phyloP scores from a whole-genome alignment of 2,113 vertebrate genomes.

The Siniperca knerii region DNA sequence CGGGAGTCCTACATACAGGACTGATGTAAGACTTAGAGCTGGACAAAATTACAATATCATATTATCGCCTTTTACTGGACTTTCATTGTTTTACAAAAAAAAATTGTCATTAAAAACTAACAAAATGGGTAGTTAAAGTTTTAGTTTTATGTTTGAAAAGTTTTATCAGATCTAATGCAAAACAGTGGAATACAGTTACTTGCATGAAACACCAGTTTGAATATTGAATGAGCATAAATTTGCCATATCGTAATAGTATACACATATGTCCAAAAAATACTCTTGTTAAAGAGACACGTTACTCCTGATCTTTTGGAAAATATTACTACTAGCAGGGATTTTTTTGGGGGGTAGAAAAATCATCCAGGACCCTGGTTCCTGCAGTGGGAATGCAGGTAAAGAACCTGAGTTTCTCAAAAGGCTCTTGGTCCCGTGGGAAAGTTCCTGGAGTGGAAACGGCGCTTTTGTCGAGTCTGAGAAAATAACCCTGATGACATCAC shows the following conservation, averaged over 20 bases:
- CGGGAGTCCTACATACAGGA: not conserved
- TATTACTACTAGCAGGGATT: not conserved
- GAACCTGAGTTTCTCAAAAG: not conserved
- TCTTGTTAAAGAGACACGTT: not conserved
- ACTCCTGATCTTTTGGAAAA: not conserved
- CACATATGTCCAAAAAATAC: not conserved
- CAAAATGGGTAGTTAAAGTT: not conserved
- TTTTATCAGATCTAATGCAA: not conserved
- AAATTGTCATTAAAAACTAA: not conserved
- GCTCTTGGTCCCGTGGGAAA: not conserved
- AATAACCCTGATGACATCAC: not conserved
- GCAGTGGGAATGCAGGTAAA: not conserved
- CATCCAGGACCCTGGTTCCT: not conserved
- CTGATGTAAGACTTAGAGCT: not conserved
- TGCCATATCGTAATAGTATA: too few species aligned
- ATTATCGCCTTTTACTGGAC: not conserved
- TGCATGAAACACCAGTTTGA: not conserved
- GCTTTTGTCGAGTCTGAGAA: not conserved
- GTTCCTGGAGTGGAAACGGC: not conserved
- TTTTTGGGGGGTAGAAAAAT: not conserved
- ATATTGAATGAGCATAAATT: not conserved
- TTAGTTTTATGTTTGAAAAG: not conserved
- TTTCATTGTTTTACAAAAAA: not conserved
- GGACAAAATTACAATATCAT: not conserved
- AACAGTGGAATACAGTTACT: not conserved